These are phyloP conservation scores for Habroteleia sp. DNA, from an alignment of 2,888 invertebrate genomes.

Conservation along the genomic window DNA sequence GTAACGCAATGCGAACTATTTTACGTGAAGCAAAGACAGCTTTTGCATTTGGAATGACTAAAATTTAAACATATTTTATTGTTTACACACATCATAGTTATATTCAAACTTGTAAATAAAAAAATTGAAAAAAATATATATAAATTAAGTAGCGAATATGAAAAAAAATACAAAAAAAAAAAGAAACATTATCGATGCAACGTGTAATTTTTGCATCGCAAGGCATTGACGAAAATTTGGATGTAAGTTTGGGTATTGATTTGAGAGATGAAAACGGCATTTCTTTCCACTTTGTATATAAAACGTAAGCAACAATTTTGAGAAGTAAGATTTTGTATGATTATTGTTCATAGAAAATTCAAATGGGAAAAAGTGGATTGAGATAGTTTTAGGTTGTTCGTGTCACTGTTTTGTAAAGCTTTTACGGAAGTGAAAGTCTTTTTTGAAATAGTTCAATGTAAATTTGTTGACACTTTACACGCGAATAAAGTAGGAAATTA, in stretches of 20 bases:
- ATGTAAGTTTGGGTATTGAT: conserved; percentile 23
- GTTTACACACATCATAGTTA: conserved; percentile 22
- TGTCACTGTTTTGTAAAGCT: conserved; percentile 4
- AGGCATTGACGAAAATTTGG: conserved; percentile 2
- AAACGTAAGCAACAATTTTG: conserved; percentile 13
- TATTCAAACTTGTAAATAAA: conserved; percentile 39
- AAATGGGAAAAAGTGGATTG: conserved; percentile 43
- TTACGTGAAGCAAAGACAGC: too few relatives aligned
- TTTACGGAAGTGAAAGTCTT: conserved; percentile 7
- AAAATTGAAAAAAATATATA: not conserved
- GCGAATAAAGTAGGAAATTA: too few relatives aligned
- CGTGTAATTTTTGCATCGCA: conserved; percentile 4
- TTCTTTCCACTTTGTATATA: conserved; percentile 47
- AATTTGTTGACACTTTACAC: too few relatives aligned
- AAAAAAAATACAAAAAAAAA: not conserved
- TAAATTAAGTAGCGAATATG: conserved; percentile 24
- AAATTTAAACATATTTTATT: conserved; percentile 28
- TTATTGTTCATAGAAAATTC: conserved; percentile 30
- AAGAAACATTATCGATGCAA: too few relatives aligned
- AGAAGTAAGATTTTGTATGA: conserved; percentile 29
- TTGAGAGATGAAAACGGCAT: not conserved
- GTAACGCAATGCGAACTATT: too few relatives aligned
- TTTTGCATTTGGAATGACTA: conserved; percentile 38
- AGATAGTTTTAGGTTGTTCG: too few relatives aligned
- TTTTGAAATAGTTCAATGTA: conserved; percentile 4